A percentile compares a stretch with the other conserved stretches of the same genome.
Evolutionary conservation across 2,888 invertebrate species (phyloP).

Genomic region (Lamellibrachia satsuma): DNA sequence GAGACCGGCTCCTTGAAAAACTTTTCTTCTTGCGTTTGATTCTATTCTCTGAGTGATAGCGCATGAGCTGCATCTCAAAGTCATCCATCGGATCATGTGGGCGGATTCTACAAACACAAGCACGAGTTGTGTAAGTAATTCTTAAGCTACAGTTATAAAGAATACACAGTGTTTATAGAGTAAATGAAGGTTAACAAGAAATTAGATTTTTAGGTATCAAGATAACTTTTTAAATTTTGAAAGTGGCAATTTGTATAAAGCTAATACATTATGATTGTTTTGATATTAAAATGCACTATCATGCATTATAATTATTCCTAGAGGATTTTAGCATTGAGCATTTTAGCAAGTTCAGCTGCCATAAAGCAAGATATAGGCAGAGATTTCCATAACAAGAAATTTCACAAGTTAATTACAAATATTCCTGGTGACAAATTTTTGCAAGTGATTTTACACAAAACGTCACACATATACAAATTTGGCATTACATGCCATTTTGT

Average conservation of each 20-base stretch:
- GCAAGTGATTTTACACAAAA: neutral
- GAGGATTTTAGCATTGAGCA: neutral
- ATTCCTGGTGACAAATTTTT: neutral
- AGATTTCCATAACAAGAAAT: neutral
- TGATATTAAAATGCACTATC: neutral
- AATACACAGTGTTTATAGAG: too few species aligned
- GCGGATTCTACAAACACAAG: neutral
- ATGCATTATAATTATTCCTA: neutral
- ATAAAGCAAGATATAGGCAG: neutral
- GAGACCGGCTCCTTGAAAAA: neutral
- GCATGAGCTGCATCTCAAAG: conserved; percentile 47
- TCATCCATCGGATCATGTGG: conserved; percentile 48
- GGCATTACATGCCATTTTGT: too few species aligned
- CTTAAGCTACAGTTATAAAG: neutral
- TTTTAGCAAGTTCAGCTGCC: neutral
- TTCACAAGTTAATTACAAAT: neutral
- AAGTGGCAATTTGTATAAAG: neutral
- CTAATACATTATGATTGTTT: neutral
- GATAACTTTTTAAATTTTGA: neutral
- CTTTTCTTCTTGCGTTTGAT: neutral
- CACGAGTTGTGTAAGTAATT: neutral
- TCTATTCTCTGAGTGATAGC: neutral
- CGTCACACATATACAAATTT: neutral
- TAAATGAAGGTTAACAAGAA: neutral
- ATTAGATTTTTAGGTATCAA: neutral